phyloP scores from a whole-genome alignment of 2,113 vertebrate genomes.

The Furnarius figulus region DNA sequence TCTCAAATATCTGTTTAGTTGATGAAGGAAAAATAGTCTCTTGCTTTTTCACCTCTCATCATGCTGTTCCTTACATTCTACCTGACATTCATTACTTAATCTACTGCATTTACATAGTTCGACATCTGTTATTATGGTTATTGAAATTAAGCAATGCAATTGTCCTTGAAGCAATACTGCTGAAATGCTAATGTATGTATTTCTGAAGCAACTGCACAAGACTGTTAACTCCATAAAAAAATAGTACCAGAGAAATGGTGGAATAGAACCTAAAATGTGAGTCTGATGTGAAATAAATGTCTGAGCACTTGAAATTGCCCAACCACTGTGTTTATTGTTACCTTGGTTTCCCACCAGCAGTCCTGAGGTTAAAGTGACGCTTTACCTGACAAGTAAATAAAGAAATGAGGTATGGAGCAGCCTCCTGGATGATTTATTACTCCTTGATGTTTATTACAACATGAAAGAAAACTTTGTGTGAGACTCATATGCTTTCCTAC shows the following conservation, averaged over 20 bases:
- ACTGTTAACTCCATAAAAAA: neutral
- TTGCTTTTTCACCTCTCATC: neutral
- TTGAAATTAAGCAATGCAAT: neutral
- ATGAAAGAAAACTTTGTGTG: neutral
- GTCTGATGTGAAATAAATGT: neutral
- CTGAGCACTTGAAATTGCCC: neutral
- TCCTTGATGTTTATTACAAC: neutral
- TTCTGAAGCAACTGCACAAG: neutral
- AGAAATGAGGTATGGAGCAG: neutral
- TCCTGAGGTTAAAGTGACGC: neutral
- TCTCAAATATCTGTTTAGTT: neutral
- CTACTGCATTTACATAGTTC: neutral
- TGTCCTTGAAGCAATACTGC: neutral
- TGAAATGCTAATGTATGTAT: neutral
- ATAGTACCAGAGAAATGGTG: neutral
- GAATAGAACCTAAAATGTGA: neutral
- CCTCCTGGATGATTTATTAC: neutral
- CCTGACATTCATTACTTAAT: neutral
- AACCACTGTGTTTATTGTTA: neutral
- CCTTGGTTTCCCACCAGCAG: neutral
- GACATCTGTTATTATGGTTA: neutral
- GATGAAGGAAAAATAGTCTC: neutral
- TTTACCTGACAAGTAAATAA: neutral
- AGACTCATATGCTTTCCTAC: neutral
- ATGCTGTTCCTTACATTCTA: neutral